These are phyloP conservation scores for Plebejus argus DNA, from an alignment of 2,888 invertebrate species.

Conservation along the genomic window DNA sequence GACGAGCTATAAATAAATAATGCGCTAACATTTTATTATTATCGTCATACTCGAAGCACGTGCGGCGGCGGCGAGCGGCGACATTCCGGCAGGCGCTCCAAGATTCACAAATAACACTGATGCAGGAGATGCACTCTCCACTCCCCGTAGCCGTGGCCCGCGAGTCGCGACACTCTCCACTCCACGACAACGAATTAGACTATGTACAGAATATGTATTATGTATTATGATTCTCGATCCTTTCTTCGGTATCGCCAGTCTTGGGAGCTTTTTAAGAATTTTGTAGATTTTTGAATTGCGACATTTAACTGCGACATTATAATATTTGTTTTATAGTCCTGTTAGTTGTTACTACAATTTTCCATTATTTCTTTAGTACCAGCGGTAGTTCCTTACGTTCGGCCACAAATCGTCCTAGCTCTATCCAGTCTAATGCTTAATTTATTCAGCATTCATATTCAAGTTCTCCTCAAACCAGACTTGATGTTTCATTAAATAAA, in stretches of 20 bases:
- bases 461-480: slow-evolving; percentile 1
- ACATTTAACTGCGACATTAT: too few relatives aligned
- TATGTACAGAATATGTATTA: not conserved
- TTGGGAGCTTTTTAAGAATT: not conserved
- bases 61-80: slow-evolving; percentile 74
- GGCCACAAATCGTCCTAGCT: slow-evolving; percentile 1
- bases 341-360: not conserved
- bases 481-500: slow-evolving; percentile 20
- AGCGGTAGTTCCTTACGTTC: not conserved
- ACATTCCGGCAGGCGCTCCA: slow-evolving; percentile 67
- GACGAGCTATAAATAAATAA: slow-evolving; percentile 79
- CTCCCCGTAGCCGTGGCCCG: too few relatives aligned
- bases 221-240: not conserved
- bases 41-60: slow-evolving; percentile 71
- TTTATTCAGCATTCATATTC: slow-evolving; percentile 21
- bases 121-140: slow-evolving; percentile 34
- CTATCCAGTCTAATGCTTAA: slow-evolving; percentile 4
- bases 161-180: not conserved
- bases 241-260: slow-evolving; percentile 4
- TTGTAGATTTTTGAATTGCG: not conserved
- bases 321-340: not conserved
- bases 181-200: not conserved
- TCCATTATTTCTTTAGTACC: not conserved
- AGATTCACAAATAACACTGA: slow-evolving; percentile 42
- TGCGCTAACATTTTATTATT: slow-evolving; percentile 81